These are phyloP conservation scores for Bombus sibiricus DNA, from an alignment of 1,140 invertebrate genomes.

Conservation along the genomic window DNA sequence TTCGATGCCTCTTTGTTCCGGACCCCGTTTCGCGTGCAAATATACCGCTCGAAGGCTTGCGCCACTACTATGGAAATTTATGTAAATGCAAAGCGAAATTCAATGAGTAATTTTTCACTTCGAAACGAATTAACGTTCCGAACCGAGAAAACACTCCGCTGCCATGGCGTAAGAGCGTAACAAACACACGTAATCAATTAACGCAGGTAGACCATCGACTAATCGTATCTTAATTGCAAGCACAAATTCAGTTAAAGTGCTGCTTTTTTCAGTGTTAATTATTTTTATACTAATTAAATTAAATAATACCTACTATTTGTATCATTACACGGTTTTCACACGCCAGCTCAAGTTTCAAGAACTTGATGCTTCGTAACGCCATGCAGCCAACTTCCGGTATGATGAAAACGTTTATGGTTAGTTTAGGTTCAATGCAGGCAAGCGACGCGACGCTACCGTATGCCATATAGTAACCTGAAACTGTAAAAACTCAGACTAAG, in stretches of 20 bases:
- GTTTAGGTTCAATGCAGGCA: too few species aligned
- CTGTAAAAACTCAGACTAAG: too few species aligned
- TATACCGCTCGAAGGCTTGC: neutral
- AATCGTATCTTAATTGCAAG: slow-evolving; percentile 14
- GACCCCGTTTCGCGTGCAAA: neutral
- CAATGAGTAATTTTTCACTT: slow-evolving; percentile 35
- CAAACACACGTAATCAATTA: slow-evolving; percentile 28
- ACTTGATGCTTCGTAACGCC: too few species aligned
- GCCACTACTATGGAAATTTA: slow-evolving; percentile 14
- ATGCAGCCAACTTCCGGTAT: too few species aligned
- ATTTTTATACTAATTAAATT: too few species aligned
- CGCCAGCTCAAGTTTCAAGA: too few species aligned
- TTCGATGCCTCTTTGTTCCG: slow-evolving; percentile 2
- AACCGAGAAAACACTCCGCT: neutral
- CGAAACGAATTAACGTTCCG: slow-evolving; percentile 33
- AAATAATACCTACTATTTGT: too few species aligned
- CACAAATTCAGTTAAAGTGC: neutral
- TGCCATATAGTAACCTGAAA: too few species aligned
- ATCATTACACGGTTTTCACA: too few species aligned
- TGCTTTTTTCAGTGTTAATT: neutral
- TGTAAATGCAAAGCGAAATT: slow-evolving; percentile 28
- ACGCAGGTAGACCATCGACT: neutral
- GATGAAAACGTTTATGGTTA: too few species aligned
- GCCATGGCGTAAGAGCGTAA: neutral
- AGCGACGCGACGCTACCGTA: too few species aligned